Conservation (phyloP, 2,888 invertebrate genomes). For the Osmoderma eremita region DNA sequence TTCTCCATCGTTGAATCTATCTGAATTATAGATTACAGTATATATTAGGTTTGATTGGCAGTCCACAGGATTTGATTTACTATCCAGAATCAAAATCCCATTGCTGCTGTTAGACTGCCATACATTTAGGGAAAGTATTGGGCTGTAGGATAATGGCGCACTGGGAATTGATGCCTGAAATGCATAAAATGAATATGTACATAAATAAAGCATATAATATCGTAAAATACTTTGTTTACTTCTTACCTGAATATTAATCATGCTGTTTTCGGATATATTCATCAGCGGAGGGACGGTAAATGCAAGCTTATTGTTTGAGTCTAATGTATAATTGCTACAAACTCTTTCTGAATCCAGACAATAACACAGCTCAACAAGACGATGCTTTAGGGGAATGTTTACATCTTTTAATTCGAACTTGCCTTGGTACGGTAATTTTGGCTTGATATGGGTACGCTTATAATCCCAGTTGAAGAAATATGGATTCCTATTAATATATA, state of each 20-base stretch:
- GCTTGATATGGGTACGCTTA: conserved; percentile 71
- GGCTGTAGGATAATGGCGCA: neutral
- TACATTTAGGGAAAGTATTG: neutral
- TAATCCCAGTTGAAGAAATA: conserved; percentile 70
- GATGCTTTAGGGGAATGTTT: conserved; percentile 33
- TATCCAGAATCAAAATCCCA: conserved; percentile 9
- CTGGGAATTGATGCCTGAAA: neutral
- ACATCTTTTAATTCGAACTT: conserved; percentile 58
- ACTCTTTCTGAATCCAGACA: conserved; percentile 59
- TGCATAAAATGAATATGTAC: no score
- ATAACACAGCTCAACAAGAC: conserved; percentile 58
- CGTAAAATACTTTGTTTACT: neutral
- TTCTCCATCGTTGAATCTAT: neutral
- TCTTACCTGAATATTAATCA: conserved; percentile 15
- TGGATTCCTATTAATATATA: conserved; percentile 68
- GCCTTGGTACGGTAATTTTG: conserved; percentile 76
- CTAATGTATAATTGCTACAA: conserved; percentile 52
- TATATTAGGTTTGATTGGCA: conserved; percentile 12
- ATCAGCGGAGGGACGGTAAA: conserved; percentile 59
- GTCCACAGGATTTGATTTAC: neutral
- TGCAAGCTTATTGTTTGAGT: conserved; percentile 52
- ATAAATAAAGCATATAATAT: no score
- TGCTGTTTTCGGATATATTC: neutral
- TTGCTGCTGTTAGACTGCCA: conserved; percentile 1
- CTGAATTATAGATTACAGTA: conserved; percentile 12